phyloP scores from a whole-genome alignment of 1,140 invertebrate species.

The Dolichoris vasculosae region DNA sequence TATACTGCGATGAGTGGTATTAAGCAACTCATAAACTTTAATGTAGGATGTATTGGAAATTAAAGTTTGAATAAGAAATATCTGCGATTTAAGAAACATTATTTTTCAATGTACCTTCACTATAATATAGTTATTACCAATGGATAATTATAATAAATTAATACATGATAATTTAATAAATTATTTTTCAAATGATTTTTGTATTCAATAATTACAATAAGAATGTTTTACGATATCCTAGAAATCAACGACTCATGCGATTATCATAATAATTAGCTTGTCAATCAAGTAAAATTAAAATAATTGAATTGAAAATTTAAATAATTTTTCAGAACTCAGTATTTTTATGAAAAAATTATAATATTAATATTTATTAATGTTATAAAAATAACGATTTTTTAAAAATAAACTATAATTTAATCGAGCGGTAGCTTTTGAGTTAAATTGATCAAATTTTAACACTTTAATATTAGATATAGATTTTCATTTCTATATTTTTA shows the following conservation, averaged over 20 bases:
- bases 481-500: no score
- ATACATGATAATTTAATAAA: neutral
- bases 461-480: no score
- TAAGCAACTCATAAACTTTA: neutral
- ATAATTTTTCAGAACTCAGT: neutral
- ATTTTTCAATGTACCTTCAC: neutral
- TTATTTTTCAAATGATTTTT: neutral
- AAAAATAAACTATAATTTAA: no score
- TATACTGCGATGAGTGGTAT: neutral
- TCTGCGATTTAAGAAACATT: neutral
- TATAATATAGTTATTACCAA: neutral
- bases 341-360: no score
- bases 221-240: neutral
- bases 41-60: neutral
- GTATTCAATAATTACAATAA: neutral
- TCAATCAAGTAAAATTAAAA: no score
- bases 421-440: no score
- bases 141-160: neutral
- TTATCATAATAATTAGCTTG: neutral
- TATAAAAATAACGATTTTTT: no score
- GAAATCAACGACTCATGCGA: no score
- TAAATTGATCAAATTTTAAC: no score
- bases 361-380: no score
- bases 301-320: neutral
- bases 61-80: neutral